Evolutionary conservation across 2,888 invertebrate species (phyloP), one percentile per base, ranked within the genome.

Genomic region (Idaea aversata): DNA sequence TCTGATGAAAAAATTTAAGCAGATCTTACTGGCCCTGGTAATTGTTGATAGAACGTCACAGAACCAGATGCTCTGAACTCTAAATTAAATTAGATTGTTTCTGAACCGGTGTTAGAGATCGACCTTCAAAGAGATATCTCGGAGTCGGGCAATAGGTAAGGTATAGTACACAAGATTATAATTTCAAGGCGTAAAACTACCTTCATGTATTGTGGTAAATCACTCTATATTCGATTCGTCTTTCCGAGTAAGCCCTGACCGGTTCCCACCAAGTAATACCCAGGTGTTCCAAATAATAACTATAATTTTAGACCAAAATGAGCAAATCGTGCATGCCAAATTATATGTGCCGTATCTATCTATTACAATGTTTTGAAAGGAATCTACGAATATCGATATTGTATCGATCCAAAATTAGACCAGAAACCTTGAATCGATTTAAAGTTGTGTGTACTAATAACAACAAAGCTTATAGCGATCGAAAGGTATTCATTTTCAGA

Each of bases 361-460:
- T 7, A 13, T 3, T 13, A 47, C 47, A 47, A 13, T 36, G 6
- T 36, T 25, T 5, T 36, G 4, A 13, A 47, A 4, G 10, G 3
- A 7, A 47, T 10, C 47, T 47, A 47, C 10, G 13, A 47, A 47
- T 3, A 47, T 47, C 47, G 47, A 61, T 15, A 34, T 35, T 65
- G 61, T 63, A 34, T 61, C 1, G 63, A 61, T 65, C 65, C 59
- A 34, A 65, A 69, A 67, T 69, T 69, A 69, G 69, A 69, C 58
- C 57, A 38, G 25, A 65, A 66, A 69, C 69, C 69, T 69, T 69
- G 69, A 69, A 59, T 38, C 15, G 34, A 15, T 57, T 47, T 34
- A 47, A 65, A 60, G 34, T 59, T 34, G 61, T 60, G 38, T 35
- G 16, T 36, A 57, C 61, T 63, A 63, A 64, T 61, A 63, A 47